phyloP scores from a whole-genome alignment of 2,113 vertebrate genomes.

The Macroglossus sobrinus region DNA sequence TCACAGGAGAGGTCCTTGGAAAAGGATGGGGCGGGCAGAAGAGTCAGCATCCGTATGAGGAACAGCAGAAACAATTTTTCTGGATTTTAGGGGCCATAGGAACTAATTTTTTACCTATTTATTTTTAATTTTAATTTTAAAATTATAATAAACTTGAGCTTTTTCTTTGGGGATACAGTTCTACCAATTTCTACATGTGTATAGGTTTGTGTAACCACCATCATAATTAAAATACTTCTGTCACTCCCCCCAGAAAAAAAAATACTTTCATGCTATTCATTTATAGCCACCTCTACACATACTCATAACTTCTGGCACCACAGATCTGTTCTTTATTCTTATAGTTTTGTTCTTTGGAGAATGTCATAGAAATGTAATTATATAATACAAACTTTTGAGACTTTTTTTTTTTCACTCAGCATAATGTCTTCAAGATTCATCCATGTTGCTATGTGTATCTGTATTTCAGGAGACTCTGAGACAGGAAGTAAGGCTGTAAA shows the following conservation, averaged over 20 bases:
- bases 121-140: not conserved
- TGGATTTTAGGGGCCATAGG: not conserved
- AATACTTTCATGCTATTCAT: fast-evolving
- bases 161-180: not conserved
- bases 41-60: not conserved
- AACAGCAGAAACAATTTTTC: not conserved
- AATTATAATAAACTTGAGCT: not conserved
- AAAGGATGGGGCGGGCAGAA: not conserved
- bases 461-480: not conserved
- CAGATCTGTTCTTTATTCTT: not conserved
- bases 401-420: not conserved
- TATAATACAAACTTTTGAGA: not conserved
- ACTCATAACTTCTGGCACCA: not conserved
- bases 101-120: not conserved
- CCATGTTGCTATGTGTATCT: not conserved
- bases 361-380: not conserved
- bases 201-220: not conserved
- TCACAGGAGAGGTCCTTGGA: no score
- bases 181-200: not conserved
- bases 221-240: not conserved
- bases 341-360: not conserved
- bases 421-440: not conserved
- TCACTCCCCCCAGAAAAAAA: no score
- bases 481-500: not conserved
- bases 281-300: no score